Percentiles rank a stretch among this genome's conserved stretches.
These are phyloP conservation scores for Cephus rjabovi DNA, from an alignment of 2,888 invertebrate genomes.

Conservation along the genomic window DNA sequence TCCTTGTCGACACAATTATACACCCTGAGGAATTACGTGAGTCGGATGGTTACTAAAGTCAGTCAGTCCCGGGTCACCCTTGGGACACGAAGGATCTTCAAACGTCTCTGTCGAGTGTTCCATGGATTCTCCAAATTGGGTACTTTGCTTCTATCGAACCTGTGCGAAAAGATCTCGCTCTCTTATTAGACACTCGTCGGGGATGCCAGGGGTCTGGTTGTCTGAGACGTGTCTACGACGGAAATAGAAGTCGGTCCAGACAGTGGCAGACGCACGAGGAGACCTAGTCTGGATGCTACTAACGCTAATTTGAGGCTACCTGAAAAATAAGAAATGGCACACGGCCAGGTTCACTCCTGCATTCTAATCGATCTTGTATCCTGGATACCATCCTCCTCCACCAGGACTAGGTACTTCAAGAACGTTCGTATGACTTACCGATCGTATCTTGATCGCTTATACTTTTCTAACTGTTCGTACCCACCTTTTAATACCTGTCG, in stretches of 20 bases:
- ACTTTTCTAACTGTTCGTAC: neutral
- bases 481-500: neutral
- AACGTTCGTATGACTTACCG: constrained; percentile 18
- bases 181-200: constrained; percentile 5
- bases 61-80: neutral
- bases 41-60: neutral
- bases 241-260: constrained; percentile 41
- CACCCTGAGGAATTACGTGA: neutral
- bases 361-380: neutral
- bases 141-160: neutral
- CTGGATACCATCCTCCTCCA: neutral
- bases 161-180: neutral
- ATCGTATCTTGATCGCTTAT: neutral
- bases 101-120: neutral
- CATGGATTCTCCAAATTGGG: neutral
- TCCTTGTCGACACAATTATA: neutral
- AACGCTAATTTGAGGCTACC: constrained; percentile 26
- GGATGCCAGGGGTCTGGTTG: constrained; percentile 26
- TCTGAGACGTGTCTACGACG: constrained; percentile 46
- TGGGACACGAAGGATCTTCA: neutral
- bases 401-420: neutral
- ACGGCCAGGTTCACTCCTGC: constrained; percentile 11
- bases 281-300: constrained; percentile 12
- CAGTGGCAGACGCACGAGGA: constrained; percentile 18
- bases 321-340: constrained; percentile 13